These are phyloP conservation scores for Strigamia transsilvanica DNA, from an alignment of 2,888 invertebrate genomes.

Conservation along the genomic window DNA sequence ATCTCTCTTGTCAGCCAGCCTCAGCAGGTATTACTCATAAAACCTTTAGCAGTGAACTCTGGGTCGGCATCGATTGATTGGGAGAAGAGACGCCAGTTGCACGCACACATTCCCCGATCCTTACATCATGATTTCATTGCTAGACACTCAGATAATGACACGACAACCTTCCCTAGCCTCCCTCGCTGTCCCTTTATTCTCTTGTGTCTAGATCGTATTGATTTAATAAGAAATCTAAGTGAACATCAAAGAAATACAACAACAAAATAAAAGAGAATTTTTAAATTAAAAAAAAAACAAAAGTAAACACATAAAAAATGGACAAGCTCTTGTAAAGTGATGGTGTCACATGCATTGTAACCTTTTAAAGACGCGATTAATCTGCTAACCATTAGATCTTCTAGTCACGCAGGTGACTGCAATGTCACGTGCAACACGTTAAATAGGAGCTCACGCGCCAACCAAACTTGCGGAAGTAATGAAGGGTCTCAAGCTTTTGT, in stretches of 20 bases:
- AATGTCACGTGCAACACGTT: constrained; percentile 20
- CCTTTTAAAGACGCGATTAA: constrained; percentile 15
- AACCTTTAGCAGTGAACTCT: constrained; percentile 20
- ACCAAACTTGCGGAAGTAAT: constrained; percentile 12
- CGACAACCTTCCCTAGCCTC: not conserved
- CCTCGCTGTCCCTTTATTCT: not conserved
- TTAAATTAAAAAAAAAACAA: too few species aligned
- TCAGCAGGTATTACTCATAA: constrained; percentile 20
- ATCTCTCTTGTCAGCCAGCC: constrained; percentile 14
- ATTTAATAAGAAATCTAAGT: too few species aligned
- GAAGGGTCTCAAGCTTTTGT: constrained; percentile 19
- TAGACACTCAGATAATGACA: constrained; percentile 1
- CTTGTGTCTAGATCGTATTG: not conserved
- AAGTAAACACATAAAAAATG: too few species aligned
- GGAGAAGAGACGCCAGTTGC: constrained; percentile 3
- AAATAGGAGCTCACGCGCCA: constrained; percentile 9
- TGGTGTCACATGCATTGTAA: not conserved
- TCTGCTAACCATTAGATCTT: constrained; percentile 4
- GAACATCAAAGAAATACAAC: too few species aligned
- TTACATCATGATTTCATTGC: constrained; percentile 5
- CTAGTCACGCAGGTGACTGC: constrained; percentile 15
- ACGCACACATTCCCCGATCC: not conserved
- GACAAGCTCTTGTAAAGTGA: too few species aligned
- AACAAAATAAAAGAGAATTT: too few species aligned
- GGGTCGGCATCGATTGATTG: constrained; percentile 15